Evolutionary conservation across 2,888 invertebrate genomes (phyloP).

Genomic region (Yponomeuta evonymella): DNA sequence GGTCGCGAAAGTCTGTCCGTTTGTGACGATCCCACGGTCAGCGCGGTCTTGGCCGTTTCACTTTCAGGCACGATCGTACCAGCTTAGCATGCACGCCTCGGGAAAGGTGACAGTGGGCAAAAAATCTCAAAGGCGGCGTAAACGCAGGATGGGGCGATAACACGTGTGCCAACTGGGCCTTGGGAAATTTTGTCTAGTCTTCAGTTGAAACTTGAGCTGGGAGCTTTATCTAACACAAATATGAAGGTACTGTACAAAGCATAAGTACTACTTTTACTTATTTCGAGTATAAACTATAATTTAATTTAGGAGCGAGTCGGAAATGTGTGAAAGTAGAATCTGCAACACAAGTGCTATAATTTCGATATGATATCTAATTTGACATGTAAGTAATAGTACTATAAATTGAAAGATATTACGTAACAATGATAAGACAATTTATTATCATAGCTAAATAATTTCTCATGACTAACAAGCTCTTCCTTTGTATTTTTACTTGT

Average conservation of each 20-base stretch:
- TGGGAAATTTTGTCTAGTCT: too few relatives aligned
- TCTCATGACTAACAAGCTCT: too few relatives aligned
- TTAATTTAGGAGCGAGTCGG: background rate
- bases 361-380: background rate
- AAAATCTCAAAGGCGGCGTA: too few relatives aligned
- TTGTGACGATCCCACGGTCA: background rate
- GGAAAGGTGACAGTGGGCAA: too few relatives aligned
- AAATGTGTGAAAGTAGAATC: background rate
- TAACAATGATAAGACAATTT: background rate
- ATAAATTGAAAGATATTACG: background rate
- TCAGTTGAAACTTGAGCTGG: too few relatives aligned
- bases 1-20: background rate
- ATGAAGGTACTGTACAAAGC: too few relatives aligned
- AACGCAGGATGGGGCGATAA: too few relatives aligned
- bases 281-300: background rate
- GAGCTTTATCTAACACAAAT: too few relatives aligned
- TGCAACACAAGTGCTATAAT: background rate
- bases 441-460: background rate
- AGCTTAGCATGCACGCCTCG: background rate
- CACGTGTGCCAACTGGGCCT: too few relatives aligned
- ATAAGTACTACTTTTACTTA: too few relatives aligned
- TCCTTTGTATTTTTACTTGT: too few relatives aligned
- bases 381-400: background rate
- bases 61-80: background rate
- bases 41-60: background rate